Percentiles rank a stretch among this genome's conserved stretches.
These are phyloP conservation scores for Oryzaephilus surinamensis DNA, from an alignment of 1,140 invertebrate species.

Conservation along the genomic window DNA sequence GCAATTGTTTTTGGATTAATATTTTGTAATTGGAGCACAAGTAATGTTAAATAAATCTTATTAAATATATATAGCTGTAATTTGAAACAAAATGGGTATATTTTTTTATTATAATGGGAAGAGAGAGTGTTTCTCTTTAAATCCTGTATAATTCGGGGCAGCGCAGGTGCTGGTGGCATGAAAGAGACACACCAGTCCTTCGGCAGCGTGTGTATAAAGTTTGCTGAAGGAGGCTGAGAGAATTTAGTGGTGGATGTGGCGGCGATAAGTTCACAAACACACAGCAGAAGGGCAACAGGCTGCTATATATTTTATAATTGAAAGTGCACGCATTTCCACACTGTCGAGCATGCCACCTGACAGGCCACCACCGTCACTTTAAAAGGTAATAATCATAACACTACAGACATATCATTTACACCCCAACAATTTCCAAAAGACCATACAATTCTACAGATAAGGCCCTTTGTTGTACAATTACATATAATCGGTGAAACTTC, in stretches of 20 bases:
- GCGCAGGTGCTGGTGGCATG: conserved; percentile 3
- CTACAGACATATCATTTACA: background rate
- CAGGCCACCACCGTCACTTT: conserved; percentile 12
- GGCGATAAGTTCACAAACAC: too few species aligned
- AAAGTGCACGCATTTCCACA: conserved; percentile 14
- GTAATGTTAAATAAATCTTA: conserved; percentile 7
- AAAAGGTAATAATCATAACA: conserved; percentile 14
- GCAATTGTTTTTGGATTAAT: conserved; percentile 6
- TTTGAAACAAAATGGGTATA: background rate
- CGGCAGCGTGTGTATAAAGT: too few species aligned
- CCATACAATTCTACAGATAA: background rate
- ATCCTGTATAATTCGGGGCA: background rate
- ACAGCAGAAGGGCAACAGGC: too few species aligned
- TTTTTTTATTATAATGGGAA: conserved; percentile 1
- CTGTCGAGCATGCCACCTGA: conserved; percentile 19
- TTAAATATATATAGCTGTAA: background rate
- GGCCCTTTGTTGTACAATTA: background rate
- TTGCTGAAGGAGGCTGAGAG: too few species aligned
- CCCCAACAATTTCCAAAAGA: background rate
- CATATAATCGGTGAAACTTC: background rate
- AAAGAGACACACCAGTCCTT: conserved; percentile 4
- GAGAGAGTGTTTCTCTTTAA: conserved; percentile 7
- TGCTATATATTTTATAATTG: too few species aligned
- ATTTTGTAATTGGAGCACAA: conserved; percentile 3
- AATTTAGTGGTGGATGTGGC: too few species aligned